phyloP scores from a whole-genome alignment of 2,797 vertebrate genomes.

The Dicrostonyx torquatus region DNA sequence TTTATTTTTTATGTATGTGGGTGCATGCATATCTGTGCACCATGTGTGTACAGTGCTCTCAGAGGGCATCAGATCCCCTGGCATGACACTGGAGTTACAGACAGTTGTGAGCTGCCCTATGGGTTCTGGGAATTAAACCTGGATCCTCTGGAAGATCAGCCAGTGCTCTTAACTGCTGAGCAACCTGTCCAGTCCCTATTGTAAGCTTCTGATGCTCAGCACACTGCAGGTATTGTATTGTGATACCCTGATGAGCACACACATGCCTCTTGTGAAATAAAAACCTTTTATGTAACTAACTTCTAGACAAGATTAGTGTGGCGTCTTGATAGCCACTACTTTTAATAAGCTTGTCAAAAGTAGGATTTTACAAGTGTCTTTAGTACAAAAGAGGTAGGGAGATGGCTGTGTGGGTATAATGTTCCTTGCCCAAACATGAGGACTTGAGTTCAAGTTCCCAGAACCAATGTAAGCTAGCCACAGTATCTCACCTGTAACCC shows the following conservation, averaged over 20 bases:
- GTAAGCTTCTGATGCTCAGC: background rate
- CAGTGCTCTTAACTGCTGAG: background rate
- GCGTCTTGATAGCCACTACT: background rate
- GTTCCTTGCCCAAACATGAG: background rate
- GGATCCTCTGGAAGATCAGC: background rate
- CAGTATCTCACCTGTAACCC: background rate
- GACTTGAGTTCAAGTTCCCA: background rate
- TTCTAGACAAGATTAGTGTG: conserved; percentile 15
- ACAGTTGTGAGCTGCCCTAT: background rate
- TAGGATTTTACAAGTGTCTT: background rate
- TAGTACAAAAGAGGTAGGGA: background rate
- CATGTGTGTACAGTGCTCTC: background rate
- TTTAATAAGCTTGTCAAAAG: background rate
- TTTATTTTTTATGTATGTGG: background rate
- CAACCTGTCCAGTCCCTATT: background rate
- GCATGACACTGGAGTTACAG: background rate
- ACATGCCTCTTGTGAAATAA: background rate
- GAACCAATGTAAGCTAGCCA: background rate
- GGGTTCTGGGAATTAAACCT: background rate
- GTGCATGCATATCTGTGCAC: background rate
- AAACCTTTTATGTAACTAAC: background rate
- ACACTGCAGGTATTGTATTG: background rate
- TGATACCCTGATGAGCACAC: background rate
- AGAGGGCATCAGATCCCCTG: background rate
- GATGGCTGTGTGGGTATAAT: background rate